Evolutionary conservation across 2,113 vertebrate species (phyloP).

Genomic region (Leucosticte australis): DNA sequence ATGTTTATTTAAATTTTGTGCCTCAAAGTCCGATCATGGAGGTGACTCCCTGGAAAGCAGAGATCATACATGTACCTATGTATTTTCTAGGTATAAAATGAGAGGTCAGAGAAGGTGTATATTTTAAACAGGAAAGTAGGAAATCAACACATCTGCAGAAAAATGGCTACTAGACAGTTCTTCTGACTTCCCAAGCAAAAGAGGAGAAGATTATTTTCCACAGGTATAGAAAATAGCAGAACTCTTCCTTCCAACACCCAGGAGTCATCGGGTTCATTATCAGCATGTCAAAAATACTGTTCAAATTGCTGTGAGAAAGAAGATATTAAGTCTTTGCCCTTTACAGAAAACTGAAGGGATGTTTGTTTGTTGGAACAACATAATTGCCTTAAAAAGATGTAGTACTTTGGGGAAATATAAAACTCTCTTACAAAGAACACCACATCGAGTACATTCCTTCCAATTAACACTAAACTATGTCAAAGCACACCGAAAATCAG

Average conservation of each 20-base stretch:
- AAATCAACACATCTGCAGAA: neutral
- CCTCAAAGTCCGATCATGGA: neutral
- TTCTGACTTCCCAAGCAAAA: neutral
- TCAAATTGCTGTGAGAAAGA: neutral
- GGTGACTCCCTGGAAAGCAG: accelerated
- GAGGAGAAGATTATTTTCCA: neutral
- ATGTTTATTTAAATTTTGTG: neutral
- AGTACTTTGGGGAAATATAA: neutral
- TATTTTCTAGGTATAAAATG: neutral
- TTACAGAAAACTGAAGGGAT: neutral
- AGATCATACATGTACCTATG: neutral
- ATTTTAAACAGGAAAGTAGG: neutral
- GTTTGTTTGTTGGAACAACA: neutral
- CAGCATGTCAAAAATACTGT: neutral
- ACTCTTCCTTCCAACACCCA: neutral
- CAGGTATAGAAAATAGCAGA: neutral
- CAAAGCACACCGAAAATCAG: neutral
- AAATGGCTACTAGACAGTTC: neutral
- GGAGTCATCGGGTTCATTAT: neutral
- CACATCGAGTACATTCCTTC: neutral
- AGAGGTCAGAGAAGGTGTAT: neutral
- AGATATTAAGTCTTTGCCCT: neutral
- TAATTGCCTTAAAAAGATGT: neutral
- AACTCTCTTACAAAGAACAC: neutral
- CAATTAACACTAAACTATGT: neutral